Conservation (phyloP, 2,888 invertebrate genomes). For the Lycia hirtaria region DNA sequence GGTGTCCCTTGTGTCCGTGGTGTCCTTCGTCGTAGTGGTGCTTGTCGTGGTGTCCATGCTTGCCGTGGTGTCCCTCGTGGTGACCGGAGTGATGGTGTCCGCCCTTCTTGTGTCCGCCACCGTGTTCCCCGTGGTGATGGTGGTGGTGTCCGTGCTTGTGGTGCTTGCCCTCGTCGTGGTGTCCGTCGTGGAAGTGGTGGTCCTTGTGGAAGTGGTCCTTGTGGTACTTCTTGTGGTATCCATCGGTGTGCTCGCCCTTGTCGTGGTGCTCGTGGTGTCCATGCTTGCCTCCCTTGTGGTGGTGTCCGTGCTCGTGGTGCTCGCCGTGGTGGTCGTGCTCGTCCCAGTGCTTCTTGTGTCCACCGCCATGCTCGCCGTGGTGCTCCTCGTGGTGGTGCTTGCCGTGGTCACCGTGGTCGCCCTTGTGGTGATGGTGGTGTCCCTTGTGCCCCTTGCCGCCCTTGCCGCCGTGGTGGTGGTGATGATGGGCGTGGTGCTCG, state of each 20-base stretch:
- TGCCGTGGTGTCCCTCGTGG: conserved; percentile 91
- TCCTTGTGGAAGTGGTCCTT: conserved; percentile 95
- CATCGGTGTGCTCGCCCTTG: conserved; percentile 92
- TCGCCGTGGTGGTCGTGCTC: conserved; percentile 90
- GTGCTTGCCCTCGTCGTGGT: conserved; percentile 93
- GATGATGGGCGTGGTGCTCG: conserved; percentile 88
- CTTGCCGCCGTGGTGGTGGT: conserved; percentile 89
- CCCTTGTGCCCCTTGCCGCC: conserved; percentile 91
- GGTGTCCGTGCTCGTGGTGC: conserved; percentile 91
- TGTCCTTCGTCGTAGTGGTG: conserved; percentile 92
- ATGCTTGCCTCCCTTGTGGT: conserved; percentile 91
- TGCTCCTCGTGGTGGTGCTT: conserved; percentile 91
- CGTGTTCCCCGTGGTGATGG: conserved; percentile 89
- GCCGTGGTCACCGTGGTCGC: conserved; percentile 90
- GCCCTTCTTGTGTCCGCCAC: conserved; percentile 92
- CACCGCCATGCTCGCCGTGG: conserved; percentile 90
- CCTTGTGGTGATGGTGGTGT: conserved; percentile 91
- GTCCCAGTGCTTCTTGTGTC: conserved; percentile 92
- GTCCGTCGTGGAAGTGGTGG: conserved; percentile 95
- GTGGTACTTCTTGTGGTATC: conserved; percentile 93
- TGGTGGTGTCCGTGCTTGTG: conserved; percentile 92
- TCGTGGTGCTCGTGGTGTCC: conserved; percentile 94
- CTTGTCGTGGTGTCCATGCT: conserved; percentile 92
- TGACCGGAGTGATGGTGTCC: conserved; percentile 91
- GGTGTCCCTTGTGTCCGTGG: conserved; percentile 92